A percentile compares a stretch with the other conserved stretches of the same genome.
Conservation (phyloP, 2,797 vertebrate genomes). For the Hafferia zeledoni region DNA sequence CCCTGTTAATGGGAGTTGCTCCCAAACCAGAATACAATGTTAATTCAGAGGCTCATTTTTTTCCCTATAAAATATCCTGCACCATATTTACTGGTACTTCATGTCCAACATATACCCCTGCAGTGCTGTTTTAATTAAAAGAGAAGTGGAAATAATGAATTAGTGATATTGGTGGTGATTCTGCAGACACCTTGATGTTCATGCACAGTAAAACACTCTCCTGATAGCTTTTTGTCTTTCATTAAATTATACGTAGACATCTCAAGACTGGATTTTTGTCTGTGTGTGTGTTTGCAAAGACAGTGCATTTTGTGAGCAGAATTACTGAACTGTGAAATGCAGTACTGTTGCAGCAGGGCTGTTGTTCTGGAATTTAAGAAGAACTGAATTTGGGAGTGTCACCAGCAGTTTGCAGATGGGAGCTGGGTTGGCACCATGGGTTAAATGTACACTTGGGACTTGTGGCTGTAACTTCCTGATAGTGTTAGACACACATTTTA, state of each 20-base stretch:
- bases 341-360: not conserved
- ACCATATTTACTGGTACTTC: not conserved
- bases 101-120: not conserved
- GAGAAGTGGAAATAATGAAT: slow-evolving; percentile 30
- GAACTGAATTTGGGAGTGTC: not conserved
- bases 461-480: not conserved
- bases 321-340: not conserved
- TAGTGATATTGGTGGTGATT: slow-evolving; percentile 21
- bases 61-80: not conserved
- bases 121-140: slow-evolving; percentile 47
- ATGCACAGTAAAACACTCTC: not conserved
- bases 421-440: not conserved
- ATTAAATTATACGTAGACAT: not conserved
- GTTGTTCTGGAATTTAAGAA: not conserved
- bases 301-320: not conserved
- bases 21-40: not conserved
- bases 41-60: not conserved
- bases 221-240: not conserved
- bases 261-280: not conserved
- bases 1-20: not conserved
- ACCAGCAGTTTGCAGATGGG: not conserved
- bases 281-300: not conserved
- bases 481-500: fast-evolving
- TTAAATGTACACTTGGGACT: not conserved
- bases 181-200: not conserved